A percentile compares a stretch with the other conserved stretches of the same genome.
Conservation (phyloP, 1,140 invertebrate species). For the Camponotus vicinus region DNA sequence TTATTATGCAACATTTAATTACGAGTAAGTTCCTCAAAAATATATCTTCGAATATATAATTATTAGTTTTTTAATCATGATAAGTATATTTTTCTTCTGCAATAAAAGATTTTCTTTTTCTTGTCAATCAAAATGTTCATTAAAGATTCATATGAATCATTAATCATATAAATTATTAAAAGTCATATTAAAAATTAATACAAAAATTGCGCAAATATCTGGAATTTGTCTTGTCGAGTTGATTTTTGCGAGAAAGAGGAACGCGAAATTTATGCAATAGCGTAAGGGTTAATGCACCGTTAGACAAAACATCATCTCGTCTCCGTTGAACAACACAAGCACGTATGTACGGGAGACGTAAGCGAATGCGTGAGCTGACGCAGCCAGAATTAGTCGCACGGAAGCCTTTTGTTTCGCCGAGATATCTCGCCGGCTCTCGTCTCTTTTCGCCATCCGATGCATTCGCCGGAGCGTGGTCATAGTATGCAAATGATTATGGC, state of each 20-base stretch:
- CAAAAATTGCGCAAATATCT: background rate
- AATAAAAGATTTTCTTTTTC: too few relatives aligned
- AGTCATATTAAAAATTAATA: too few relatives aligned
- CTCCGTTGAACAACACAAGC: constrained; percentile 11
- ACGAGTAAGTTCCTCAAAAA: too few relatives aligned
- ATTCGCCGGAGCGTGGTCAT: constrained; percentile 46
- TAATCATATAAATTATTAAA: too few relatives aligned
- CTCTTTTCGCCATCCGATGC: constrained; percentile 47
- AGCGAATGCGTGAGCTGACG: constrained; percentile 50
- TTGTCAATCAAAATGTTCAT: too few relatives aligned
- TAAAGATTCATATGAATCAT: too few relatives aligned
- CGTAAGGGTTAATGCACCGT: constrained; percentile 9
- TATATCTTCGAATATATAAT: too few relatives aligned
- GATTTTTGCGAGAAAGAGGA: background rate
- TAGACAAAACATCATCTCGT: constrained; percentile 29
- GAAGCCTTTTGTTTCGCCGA: constrained; percentile 54
- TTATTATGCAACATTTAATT: too few relatives aligned
- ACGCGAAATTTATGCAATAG: background rate
- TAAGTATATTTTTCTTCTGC: too few relatives aligned
- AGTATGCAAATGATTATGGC: constrained; percentile 70
- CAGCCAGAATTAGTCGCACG: constrained; percentile 49
- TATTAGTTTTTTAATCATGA: too few relatives aligned
- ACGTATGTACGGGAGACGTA: constrained; percentile 4
- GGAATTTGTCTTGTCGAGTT: background rate
- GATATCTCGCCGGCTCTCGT: constrained; percentile 55